Conservation (phyloP, 2,113 vertebrate genomes). For the Psittacus erithacus region DNA sequence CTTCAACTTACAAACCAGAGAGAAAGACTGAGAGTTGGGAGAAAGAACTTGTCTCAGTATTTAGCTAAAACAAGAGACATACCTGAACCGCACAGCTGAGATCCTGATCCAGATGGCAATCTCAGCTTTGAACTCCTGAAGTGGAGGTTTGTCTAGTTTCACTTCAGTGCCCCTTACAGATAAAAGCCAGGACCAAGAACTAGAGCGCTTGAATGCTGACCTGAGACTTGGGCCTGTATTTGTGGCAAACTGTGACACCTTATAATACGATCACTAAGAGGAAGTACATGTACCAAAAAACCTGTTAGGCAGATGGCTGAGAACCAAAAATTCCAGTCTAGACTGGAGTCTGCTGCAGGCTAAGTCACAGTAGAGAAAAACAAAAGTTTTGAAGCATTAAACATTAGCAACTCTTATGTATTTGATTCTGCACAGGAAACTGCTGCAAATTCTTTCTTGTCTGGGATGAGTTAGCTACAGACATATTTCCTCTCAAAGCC, state of each 20-base stretch:
- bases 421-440: not conserved
- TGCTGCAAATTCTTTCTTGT: not conserved
- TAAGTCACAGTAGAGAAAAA: not conserved
- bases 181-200: not conserved
- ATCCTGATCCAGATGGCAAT: not conserved
- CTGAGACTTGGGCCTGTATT: not conserved
- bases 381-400: not conserved
- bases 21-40: not conserved
- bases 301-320: not conserved
- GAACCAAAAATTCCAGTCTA: not conserved
- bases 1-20: not conserved
- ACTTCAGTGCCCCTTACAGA: not conserved
- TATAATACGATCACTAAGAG: not conserved
- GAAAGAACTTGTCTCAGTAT: not conserved
- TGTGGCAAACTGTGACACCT: not conserved
- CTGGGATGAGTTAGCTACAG: not conserved
- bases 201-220: not conserved
- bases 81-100: rapidly evolving
- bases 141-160: not conserved
- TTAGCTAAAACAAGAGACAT: not conserved
- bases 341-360: not conserved
- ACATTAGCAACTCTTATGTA: not conserved
- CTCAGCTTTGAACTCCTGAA: not conserved
- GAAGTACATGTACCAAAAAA: not conserved
- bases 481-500: not conserved